phyloP scores from a whole-genome alignment of 2,888 invertebrate species.

The Eilema caniola region DNA sequence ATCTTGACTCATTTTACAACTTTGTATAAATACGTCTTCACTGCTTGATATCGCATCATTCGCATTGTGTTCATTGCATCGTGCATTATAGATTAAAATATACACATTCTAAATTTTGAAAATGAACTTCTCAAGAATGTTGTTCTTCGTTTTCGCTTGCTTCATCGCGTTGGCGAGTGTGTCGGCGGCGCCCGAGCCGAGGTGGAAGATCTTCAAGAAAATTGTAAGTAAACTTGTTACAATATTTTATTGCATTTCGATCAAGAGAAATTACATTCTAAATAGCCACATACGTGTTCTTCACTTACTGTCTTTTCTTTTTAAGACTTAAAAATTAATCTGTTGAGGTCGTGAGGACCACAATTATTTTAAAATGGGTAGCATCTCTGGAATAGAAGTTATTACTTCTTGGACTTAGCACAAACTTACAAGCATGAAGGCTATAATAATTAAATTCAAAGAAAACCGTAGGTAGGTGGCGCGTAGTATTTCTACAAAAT shows the following conservation, averaged over 20 bases:
- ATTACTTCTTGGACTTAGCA: neutral
- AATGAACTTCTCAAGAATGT: conserved; percentile 58
- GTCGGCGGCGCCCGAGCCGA: conserved; percentile 55
- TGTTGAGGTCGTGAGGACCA: neutral
- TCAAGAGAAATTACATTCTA: too few species aligned
- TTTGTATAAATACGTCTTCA: conserved; percentile 3
- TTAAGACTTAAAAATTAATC: too few species aligned
- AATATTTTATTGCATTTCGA: neutral
- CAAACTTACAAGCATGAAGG: neutral
- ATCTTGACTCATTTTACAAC: neutral
- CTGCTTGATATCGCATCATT: conserved; percentile 1
- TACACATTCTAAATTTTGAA: conserved; percentile 22
- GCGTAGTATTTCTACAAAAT: neutral
- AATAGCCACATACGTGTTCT: too few species aligned
- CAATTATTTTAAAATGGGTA: neutral
- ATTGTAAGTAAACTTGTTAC: conserved; percentile 53
- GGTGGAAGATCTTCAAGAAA: conserved; percentile 62
- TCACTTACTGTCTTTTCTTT: too few species aligned
- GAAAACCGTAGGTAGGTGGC: neutral
- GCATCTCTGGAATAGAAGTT: neutral
- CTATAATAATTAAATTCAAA: neutral
- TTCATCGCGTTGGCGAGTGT: conserved; percentile 41
- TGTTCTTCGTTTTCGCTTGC: conserved; percentile 45
- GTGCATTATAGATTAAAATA: conserved; percentile 3
- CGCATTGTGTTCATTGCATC: neutral